Evolutionary conservation across 2,888 invertebrate genomes (phyloP), one percentile per base, ranked within the genome.

Genomic region (Steromphala cineraria): DNA sequence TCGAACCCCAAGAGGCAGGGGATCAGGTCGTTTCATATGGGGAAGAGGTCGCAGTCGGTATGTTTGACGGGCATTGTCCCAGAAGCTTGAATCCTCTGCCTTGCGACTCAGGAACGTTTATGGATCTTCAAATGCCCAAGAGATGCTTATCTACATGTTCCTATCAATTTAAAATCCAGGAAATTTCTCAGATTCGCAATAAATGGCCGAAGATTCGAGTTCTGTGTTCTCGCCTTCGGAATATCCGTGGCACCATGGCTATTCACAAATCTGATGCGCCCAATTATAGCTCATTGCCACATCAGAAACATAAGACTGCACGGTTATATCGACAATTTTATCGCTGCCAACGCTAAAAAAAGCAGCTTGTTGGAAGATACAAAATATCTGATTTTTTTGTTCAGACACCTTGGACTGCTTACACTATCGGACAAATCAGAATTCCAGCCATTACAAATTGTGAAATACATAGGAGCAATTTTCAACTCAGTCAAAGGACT

Each of bases 221-320:
- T 19, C 8, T 7, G 56, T 19, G 56, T 56, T 7, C 24, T 67
- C 10, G 21, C 67, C 28, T 67, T 67, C 28, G 67, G 67, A 21
- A 67, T 67, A 67, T 67, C 67, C 7, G 67, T 67, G 67, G 67
- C 67, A 31, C 67, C 67, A 21, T 67, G 67, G 67, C 28, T 67
- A 0, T 67, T 67, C 28, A 67, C 67, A 31, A 24, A 36, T n/a
- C 24, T 67, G 17, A 67, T 36, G 28, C 24, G 36, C 15, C 67
- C 67, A 36, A 67, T 67, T 31, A 10, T 67, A 67, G 67, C 28
- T 21, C 36, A 31, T 67, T 36, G 24, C 17, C 67, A 67, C 36
- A 31, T 36, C n/a, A 24, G 67, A 67, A 36, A 24, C 8, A 36
- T 67, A 24, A 5, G 67, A 17, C 36, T 67, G 15, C 28, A 67